These are phyloP conservation scores for Chironex yamaguchii DNA, from an alignment of 30 jellyfish, hydroid and myxozoan genomes.

Conservation along the genomic window DNA sequence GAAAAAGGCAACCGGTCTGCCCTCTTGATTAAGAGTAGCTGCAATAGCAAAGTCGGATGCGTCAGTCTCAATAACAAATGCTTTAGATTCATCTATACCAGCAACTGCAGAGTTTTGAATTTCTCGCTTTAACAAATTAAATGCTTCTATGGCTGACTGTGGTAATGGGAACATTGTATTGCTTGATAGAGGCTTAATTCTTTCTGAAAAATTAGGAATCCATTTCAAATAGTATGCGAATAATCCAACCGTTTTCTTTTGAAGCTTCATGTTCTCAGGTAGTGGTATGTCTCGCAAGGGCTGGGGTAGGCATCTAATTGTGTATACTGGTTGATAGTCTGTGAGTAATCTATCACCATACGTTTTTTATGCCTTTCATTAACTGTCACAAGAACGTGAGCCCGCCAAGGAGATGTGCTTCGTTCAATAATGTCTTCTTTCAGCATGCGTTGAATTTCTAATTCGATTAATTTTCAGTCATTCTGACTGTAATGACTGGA, in stretches of 20 bases:
- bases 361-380: constrained; percentile 57
- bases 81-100: constrained; percentile 47
- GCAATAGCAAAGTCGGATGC: constrained; percentile 70
- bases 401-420: constrained; percentile 84
- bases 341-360: constrained; percentile 53
- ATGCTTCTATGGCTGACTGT: constrained; percentile 12
- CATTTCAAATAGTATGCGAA: constrained; percentile 46
- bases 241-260: constrained; percentile 31
- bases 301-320: constrained; percentile 66
- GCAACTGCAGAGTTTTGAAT: constrained; percentile 8
- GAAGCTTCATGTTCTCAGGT: constrained; percentile 21
- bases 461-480: constrained; percentile 50
- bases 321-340: constrained; percentile 27
- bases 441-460: constrained; percentile 45
- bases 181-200: constrained; percentile 24
- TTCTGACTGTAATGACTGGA: constrained; percentile 48
- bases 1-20: constrained; percentile 57
- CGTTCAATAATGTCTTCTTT: constrained; percentile 77
- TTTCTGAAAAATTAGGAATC: constrained; percentile 45
- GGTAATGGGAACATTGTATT: constrained; percentile 40
- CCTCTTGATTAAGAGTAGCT: constrained; percentile 59
- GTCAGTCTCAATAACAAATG: constrained; percentile 53
- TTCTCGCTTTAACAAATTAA: background rate
- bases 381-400: constrained; percentile 61
- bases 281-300: constrained; percentile 39